These are phyloP conservation scores for Vicugna pacos DNA, from an alignment of 2,113 vertebrate species.

Conservation along the genomic window DNA sequence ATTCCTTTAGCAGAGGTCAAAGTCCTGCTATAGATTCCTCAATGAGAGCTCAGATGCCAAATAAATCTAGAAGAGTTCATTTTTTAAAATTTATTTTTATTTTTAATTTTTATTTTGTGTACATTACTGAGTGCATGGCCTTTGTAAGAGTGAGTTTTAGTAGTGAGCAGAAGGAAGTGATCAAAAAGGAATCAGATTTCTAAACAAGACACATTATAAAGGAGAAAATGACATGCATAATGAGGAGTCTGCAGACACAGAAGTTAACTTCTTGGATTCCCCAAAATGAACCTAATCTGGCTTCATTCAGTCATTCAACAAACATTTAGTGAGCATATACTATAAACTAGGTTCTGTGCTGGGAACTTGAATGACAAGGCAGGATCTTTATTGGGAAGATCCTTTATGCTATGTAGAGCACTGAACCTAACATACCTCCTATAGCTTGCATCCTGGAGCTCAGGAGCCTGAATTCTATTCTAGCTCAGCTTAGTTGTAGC, in stretches of 20 bases:
- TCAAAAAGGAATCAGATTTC: neutral
- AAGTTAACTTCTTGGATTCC: conserved; percentile 25
- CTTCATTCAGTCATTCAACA: conserved; percentile 35
- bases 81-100: too few relatives aligned
- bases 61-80: neutral
- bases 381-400: neutral
- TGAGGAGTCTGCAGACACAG: neutral
- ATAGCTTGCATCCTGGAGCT: neutral
- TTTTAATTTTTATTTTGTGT: neutral
- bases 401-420: neutral
- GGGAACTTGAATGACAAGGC: neutral
- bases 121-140: neutral
- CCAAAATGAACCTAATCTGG: neutral
- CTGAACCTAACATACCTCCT: neutral
- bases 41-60: conserved; percentile 4
- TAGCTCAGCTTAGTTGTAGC: neutral
- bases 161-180: neutral
- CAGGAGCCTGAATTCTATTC: neutral
- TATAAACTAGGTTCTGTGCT: neutral
- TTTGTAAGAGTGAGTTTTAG: conserved; percentile 11
- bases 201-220: neutral
- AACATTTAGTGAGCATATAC: neutral
- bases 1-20: conserved; percentile 46
- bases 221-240: neutral
- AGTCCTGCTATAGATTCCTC: neutral